phyloP scores from a whole-genome alignment of 2,113 vertebrate species.

The Anguilla japonica region DNA sequence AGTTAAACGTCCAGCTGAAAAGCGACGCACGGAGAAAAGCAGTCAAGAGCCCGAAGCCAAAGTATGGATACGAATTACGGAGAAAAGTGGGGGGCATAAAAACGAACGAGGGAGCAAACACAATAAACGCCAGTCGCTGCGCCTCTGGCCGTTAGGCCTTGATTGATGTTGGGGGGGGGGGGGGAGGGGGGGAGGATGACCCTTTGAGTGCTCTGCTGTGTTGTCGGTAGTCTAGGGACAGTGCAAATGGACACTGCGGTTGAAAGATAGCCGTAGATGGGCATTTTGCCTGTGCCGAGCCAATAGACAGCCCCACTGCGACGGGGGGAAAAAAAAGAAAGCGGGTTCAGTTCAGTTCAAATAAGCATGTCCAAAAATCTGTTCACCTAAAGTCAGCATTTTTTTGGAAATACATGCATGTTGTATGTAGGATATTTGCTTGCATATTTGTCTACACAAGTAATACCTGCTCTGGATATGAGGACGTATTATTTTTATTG shows the following conservation, averaged over 20 bases:
- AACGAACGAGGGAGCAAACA: constrained; percentile 44
- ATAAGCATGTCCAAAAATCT: neutral
- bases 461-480: neutral
- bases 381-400: constrained; percentile 1
- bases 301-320: neutral
- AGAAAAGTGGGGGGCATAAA: constrained; percentile 27
- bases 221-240: constrained; percentile 13
- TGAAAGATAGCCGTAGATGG: constrained; percentile 31
- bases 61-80: constrained; percentile 38
- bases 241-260: constrained; percentile 39
- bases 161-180: constrained; percentile 35
- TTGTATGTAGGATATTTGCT: no score
- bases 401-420: constrained; percentile 27
- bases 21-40: constrained; percentile 4
- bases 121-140: constrained; percentile 17
- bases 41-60: constrained; percentile 5
- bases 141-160: neutral
- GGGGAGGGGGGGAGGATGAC: constrained; percentile 13
- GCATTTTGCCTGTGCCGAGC: constrained; percentile 33
- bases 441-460: neutral
- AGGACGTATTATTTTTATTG: neutral
- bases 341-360: constrained; percentile 15
- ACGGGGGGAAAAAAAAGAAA: constrained; percentile 31
- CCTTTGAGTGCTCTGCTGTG: constrained; percentile 40
- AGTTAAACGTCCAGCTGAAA: constrained; percentile 1